phyloP scores from a whole-genome alignment of 2,888 invertebrate genomes.

The Caenorhabditis uteleia region DNA sequence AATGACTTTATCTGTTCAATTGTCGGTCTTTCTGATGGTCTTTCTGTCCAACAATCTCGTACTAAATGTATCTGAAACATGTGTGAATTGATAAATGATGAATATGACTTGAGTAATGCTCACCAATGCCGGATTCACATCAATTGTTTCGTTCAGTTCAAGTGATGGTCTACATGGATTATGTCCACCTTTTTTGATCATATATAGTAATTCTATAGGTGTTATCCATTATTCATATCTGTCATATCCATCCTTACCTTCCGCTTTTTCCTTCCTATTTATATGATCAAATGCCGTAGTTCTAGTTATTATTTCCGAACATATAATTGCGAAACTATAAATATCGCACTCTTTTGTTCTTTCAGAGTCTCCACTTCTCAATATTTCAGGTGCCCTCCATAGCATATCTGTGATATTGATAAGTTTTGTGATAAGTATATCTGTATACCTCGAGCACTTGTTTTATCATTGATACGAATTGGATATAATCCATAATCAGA shows the following conservation, averaged over 20 bases:
- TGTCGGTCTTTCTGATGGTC: conserved; percentile 49
- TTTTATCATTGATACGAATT: conserved; percentile 14
- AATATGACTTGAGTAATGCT: neutral
- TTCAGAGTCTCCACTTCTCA: conserved; percentile 23
- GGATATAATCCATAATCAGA: conserved; percentile 19
- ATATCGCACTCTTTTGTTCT: conserved; percentile 39
- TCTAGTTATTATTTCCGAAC: conserved; percentile 40
- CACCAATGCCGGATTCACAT: conserved; percentile 22
- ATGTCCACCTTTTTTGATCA: conserved; percentile 39
- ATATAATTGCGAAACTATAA: conserved; percentile 54
- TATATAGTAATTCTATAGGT: conserved; percentile 26
- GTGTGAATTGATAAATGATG: neutral
- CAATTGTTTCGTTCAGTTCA: neutral
- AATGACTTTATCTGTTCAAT: conserved; percentile 40
- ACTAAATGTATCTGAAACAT: conserved; percentile 44
- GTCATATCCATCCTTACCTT: conserved; percentile 24
- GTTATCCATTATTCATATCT: neutral
- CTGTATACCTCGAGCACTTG: neutral
- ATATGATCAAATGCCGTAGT: conserved; percentile 28
- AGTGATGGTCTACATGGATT: conserved; percentile 29
- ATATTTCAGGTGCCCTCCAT: conserved; percentile 57
- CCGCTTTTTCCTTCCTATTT: conserved; percentile 37
- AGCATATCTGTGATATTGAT: conserved; percentile 37
- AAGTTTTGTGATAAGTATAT: neutral
- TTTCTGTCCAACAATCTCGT: conserved; percentile 60